Evolutionary conservation across 2,888 invertebrate species (phyloP), one percentile per base, ranked within the genome.

Genomic region (Caenorhabditis uteleia): DNA sequence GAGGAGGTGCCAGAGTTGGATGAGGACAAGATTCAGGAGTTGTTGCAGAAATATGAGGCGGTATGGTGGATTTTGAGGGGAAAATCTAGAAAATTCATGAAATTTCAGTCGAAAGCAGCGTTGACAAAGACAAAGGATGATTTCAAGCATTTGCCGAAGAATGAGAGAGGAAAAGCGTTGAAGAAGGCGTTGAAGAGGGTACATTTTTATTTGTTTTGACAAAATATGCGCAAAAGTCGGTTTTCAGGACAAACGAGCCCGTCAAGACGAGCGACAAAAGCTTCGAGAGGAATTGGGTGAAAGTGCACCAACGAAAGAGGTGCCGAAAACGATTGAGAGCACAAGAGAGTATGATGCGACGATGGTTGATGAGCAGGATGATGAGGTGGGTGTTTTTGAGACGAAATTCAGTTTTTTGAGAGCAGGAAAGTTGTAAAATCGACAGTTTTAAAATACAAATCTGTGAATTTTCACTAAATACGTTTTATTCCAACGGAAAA

Each of bases 311-410:
- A 88, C 89, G 0, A 89, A 89, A 68, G 87, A 88, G 82, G 86
- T 88, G 0, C 97, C 95, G 0, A 91, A 92, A 83, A 98, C 98
- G 0, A 89, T 98, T 78, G 98, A 98, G 84, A 92, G 90, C 74
- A 88, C 92, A 64, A 88, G 97, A 56, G 91, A 92, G 82, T 89
- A 89, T 77, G 97, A 98, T 88, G 93, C 91, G 83, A 97, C 97
- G 0, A 89, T 89, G 83, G 86, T 88, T 8, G 87, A 91, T 18
- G 89, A 88, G 2, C 89, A 91, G 80, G 87, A 88, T 77, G 86
- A 86, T 62, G 90, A 91, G 83, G 86, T n/a, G n/a, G n/a, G n/a
- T 87, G 23, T 21, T n/a, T n/a, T n/a, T n/a, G n/a, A n/a, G n/a
- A n/a, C n/a, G n/a, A n/a, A 20, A 14, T 39, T 34, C 23, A n/a